These are phyloP conservation scores for Nephila pilipes DNA, from an alignment of 1,140 invertebrate species.

Conservation along the genomic window DNA sequence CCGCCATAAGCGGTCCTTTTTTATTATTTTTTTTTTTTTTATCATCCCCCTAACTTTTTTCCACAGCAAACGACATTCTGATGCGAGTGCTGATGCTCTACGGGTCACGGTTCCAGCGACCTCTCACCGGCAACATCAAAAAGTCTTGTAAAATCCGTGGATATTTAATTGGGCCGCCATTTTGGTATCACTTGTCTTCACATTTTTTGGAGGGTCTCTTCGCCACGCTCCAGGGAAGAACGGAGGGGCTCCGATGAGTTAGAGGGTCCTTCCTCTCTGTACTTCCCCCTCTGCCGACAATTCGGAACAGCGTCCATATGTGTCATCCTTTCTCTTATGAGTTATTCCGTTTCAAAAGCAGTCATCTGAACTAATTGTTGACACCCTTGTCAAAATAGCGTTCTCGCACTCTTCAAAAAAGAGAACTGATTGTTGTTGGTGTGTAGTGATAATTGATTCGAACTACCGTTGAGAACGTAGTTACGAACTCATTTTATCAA, in stretches of 20 bases:
- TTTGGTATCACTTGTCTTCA: constrained; percentile 65
- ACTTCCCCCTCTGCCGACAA: neutral
- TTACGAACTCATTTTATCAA: neutral
- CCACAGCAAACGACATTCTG: constrained; percentile 62
- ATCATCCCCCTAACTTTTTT: constrained; percentile 49
- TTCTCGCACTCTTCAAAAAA: neutral
- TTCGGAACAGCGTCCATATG: constrained; percentile 31
- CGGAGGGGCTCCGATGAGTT: constrained; percentile 4
- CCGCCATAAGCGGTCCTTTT: constrained; percentile 43
- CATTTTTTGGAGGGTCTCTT: constrained; percentile 36
- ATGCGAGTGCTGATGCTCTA: constrained; percentile 73
- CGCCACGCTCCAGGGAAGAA: constrained; percentile 59
- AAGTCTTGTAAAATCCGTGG: constrained; percentile 60
- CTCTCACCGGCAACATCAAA: constrained; percentile 75
- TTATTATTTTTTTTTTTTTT: constrained; percentile 25
- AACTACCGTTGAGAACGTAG: neutral
- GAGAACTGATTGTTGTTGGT: neutral
- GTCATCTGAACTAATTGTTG: constrained; percentile 33
- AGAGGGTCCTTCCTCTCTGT: neutral
- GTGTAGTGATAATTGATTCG: neutral
- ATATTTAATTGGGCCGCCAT: constrained; percentile 74
- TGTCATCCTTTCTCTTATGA: neutral
- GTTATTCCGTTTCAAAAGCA: neutral
- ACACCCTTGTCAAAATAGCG: constrained; percentile 15
- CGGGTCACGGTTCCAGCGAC: constrained; percentile 70